Evolutionary conservation across 1,140 invertebrate genomes (phyloP), one percentile per base, ranked within the genome.

Genomic region (Hycleus cichorii): DNA sequence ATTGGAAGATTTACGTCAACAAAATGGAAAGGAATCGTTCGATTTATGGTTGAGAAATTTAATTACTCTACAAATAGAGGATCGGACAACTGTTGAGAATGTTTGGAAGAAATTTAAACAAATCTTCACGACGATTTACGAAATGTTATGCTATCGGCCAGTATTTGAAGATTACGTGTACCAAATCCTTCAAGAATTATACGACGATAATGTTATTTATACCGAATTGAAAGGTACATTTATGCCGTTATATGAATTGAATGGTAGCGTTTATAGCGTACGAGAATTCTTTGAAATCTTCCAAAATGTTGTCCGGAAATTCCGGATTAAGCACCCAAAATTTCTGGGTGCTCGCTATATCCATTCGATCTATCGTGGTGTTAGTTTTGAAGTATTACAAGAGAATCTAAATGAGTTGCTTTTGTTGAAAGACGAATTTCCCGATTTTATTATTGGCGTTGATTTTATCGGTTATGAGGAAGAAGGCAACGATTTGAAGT

Each of bases 391-490:
- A 0, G 55, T 61, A 7, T 54, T 80, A 0, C 55, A 69, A 2
- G 25, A 64, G 2, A 74, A 71, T 56, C 70, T 89, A 8, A 64
- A 74, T n/a, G 69, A 72, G 27, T 59, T 80, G 3, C 63, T 59
- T 5, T 43, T 72, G 71, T 32, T 58, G 72, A 44, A 78, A 69
- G 32, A 48, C 60, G 8, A 43, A 1, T 77, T 79, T 67, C 80
- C 81, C 0, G 72, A 86, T 18, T 81, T 86, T 51, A 73, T 93
- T 1, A 78, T 78, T 43, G 88, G 88, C 0, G 89, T 89, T 65
- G 88, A 90, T 74, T 74, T 90, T 46, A 86, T 89, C 0, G 87
- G 86, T 0, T 85, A 86, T 64, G 89, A 91, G 74, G 87, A 89
- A 66, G 72, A 74, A n/a, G 86, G 85, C 0, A 64, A 70, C 39